These are phyloP conservation scores for Xestia xanthographa DNA, from an alignment of 2,888 invertebrate species.

Conservation along the genomic window DNA sequence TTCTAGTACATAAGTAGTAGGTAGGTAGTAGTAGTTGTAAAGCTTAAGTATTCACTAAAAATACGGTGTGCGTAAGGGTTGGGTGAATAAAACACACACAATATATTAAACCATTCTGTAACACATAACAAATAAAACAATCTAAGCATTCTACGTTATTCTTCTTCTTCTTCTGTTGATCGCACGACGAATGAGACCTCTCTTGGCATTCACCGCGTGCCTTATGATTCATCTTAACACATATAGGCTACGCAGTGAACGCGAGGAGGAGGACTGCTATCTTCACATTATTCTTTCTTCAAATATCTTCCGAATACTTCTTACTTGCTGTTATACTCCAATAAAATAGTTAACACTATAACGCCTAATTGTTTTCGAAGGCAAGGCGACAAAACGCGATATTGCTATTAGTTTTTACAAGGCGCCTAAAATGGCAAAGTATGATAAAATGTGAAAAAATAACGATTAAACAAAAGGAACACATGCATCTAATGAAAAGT, in stretches of 20 bases:
- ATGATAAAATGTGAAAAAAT: neutral
- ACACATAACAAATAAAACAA: neutral
- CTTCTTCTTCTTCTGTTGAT: conserved; percentile 31
- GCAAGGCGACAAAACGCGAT: neutral
- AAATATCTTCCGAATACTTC: conserved; percentile 31
- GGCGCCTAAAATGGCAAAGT: neutral
- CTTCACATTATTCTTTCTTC: conserved; percentile 61
- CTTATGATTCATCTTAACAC: conserved; percentile 95
- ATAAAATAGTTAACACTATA: no score
- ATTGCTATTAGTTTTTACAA: neutral
- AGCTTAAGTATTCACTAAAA: neutral
- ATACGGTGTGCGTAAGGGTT: neutral
- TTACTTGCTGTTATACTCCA: neutral
- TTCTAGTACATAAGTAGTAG: neutral
- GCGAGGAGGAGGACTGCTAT: conserved; percentile 95
- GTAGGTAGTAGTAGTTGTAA: neutral
- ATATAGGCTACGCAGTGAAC: conserved; percentile 99
- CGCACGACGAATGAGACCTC: conserved; percentile 91
- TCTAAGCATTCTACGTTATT: neutral
- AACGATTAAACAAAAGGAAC: neutral
- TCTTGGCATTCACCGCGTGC: conserved; percentile 99
- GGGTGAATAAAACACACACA: neutral
- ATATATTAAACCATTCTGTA: neutral
- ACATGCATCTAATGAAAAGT: neutral
- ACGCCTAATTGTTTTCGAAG: conserved; percentile 8